A percentile compares a stretch with the other conserved stretches of the same genome.
These are phyloP conservation scores for Sinotaia quadrata DNA, from an alignment of 2,888 invertebrate species.

Conservation along the genomic window DNA sequence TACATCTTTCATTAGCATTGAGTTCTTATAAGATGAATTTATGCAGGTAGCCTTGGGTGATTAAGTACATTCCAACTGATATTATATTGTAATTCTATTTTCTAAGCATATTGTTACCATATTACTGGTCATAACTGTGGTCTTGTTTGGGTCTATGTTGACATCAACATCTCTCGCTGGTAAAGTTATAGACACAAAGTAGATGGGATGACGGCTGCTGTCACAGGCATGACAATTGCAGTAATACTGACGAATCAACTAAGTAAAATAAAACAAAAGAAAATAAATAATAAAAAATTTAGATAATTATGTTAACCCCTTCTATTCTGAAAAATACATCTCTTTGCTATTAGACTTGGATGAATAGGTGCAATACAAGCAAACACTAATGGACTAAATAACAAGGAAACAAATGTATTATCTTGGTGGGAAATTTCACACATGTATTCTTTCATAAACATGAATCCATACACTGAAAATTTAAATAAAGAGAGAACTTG, in stretches of 20 bases:
- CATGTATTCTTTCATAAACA: too few species aligned
- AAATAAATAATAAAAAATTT: too few species aligned
- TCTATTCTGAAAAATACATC: too few species aligned
- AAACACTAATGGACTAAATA: too few species aligned
- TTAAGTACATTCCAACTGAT: background rate
- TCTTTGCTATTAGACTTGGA: too few species aligned
- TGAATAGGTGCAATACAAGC: too few species aligned
- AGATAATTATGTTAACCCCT: too few species aligned
- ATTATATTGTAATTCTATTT: slow-evolving; percentile 73
- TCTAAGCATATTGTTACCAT: slow-evolving; percentile 66
- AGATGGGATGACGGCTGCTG: slow-evolving; percentile 73
- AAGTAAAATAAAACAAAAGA: too few species aligned
- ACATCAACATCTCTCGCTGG: slow-evolving; percentile 75
- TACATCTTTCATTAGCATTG: background rate
- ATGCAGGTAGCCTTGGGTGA: background rate
- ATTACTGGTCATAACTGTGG: slow-evolving; percentile 70
- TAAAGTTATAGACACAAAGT: slow-evolving; percentile 72
- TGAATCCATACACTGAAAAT: too few species aligned
- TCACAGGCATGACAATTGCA: slow-evolving; percentile 67
- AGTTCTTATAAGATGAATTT: background rate
- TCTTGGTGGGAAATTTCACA: too few species aligned
- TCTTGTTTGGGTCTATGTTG: slow-evolving; percentile 79
- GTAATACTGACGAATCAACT: slow-evolving; percentile 73
- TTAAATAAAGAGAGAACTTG: too few species aligned
- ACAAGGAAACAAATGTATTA: too few species aligned